Base-by-base conservation (phyloP, 2,888 invertebrate genomes). In the Melanostoma mellinum region DNA sequence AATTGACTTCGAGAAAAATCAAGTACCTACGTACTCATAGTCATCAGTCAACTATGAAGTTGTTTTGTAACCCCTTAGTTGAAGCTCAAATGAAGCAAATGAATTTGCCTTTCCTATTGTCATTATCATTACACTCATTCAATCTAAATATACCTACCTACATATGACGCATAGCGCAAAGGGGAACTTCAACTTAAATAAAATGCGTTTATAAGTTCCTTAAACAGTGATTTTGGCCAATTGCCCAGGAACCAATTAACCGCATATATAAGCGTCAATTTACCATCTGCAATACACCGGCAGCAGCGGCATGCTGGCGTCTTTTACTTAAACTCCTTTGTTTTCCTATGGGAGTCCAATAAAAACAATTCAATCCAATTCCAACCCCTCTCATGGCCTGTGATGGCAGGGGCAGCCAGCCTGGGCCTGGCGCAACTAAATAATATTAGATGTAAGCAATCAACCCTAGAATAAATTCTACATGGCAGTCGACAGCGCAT, bases 201-300 rank as follows among this genome's bases (percentile, higher is more conserved):
- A 65, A 78, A 69, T 79, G 73, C 44, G 69, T 84, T 67, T 71
- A 79, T 60, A 75, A 79, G 71, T 76, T 81, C 46, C 67, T 81
- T 38, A 76, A 63, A 46, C 77, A 44, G 69, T 71, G 73, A 75
- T 79, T 78, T 78, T 56, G 71, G 71, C 78, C 79, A 75, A 74
- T 84, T 67, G 74, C 71, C 74, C 79, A 73, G 65, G 77, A 84
- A 79, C 69, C 74, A 79, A 84, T 78, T 84, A 71, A 75, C 69
- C 58, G 65, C 74, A 84, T 67, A 67, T 65, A 75, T 56, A 75
- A 74, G 71, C 74, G 68, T 65, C 67, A 71, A 75, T 65, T 65
- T 71, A 84, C 79, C 79, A 75, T 71, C 74, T 71, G 79, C 55
- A 79, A 50, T 65, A 67, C 61, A 75, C 67, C 74, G 67, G 79